Evolutionary conservation across 1,140 invertebrate genomes (phyloP).

Genomic region (Sycophaga agraensis): DNA sequence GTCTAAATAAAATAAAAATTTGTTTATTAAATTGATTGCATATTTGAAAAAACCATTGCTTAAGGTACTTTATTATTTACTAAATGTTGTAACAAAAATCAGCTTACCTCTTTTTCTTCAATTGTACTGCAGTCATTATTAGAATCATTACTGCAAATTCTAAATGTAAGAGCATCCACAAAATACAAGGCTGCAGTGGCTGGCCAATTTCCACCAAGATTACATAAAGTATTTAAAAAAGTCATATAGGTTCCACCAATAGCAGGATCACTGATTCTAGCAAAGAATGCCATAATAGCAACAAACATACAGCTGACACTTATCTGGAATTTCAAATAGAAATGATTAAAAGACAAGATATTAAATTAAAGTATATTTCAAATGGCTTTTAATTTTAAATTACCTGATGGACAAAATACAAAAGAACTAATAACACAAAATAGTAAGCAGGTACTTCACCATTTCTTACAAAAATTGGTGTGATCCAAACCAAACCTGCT

Average conservation of each 20-base stretch:
- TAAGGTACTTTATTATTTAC: background rate
- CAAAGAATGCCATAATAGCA: conserved; percentile 82
- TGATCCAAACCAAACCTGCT: conserved; percentile 81
- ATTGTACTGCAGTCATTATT: conserved; percentile 60
- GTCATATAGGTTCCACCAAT: conserved; percentile 99
- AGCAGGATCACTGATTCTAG: conserved; percentile 83
- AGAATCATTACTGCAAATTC: conserved; percentile 64
- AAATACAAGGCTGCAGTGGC: conserved; percentile 88
- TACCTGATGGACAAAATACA: conserved; percentile 91
- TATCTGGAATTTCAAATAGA: conserved; percentile 55
- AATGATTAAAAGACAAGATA: background rate
- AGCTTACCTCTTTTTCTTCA: conserved; percentile 56
- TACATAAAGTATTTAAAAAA: conserved; percentile 92
- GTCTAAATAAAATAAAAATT: conserved; percentile 54
- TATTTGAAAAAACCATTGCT: background rate
- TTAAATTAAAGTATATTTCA: background rate
- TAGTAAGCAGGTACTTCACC: conserved; percentile 76
- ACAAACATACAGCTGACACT: conserved; percentile 79
- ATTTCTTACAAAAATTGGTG: conserved; percentile 70
- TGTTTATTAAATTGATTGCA: background rate
- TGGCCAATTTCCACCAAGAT: conserved; percentile 97
- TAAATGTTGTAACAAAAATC: conserved; percentile 1
- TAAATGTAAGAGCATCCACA: conserved; percentile 86
- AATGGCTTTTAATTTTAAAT: conserved; percentile 18
- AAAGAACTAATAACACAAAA: conserved; percentile 74